Base-by-base conservation (phyloP, 2,888 invertebrate species). In the Harpalus rufipes region DNA sequence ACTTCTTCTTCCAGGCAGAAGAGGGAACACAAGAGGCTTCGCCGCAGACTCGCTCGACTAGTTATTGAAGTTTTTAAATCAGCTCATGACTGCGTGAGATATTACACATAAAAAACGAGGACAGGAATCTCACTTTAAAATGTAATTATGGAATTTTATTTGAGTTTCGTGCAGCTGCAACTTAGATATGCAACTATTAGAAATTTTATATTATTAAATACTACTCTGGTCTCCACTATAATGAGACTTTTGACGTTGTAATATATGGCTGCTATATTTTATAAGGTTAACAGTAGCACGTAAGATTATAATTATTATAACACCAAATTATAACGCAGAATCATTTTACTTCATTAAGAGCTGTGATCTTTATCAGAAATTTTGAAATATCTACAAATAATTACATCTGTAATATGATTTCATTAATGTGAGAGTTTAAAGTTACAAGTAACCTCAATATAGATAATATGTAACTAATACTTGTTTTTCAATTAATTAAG, bases 51-150 rank as follows among this genome's bases (percentile, higher is more conserved):
- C 61, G 80, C 61, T 61, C 16, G 16, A 80, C 61, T 80, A 80
- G 16, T 80, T 80, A 80, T 84, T 84, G 84, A 84, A 84, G 84
- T 84, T 84, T 84, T 84, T 84, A 78, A 76, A 84, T 84, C 76
- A 76, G 76, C 32, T 25, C 78, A 78, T 51, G 68, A 72, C 68
- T 72, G 41, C 41, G 68, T 72, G 68, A 72, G 44, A 74, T 74
- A 74, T 74, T 16, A 18, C 72, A 74, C 72, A 44, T 74, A 74
- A 74, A 74, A 68, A 44, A 44, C 41, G 41, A 41, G 18, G 8
- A 44, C 16, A 41, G 72, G 44, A 74, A 74, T 74, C 25, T 74
- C n/a, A 44, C 68, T 39, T 68, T 39, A 32, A 68, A 68, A 39
- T 39, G 68, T 68, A 68, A 68, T 68, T 14, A 68, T 39, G 39